Conservation (phyloP, 2,113 vertebrate species). For the Petromus typicus region DNA sequence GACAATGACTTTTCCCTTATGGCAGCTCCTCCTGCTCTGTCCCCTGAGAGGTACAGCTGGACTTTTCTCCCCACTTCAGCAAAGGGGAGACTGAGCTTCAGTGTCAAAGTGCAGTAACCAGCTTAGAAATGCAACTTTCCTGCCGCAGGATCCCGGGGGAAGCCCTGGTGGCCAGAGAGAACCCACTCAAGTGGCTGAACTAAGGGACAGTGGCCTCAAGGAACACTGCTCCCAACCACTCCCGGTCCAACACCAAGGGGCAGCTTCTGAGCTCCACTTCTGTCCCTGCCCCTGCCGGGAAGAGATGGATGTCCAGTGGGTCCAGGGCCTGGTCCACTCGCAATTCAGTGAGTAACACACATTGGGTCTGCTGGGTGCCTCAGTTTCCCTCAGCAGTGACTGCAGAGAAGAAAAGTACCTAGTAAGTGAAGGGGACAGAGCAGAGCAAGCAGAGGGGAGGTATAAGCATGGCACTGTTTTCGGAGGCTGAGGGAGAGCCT, state of each 20-base stretch:
- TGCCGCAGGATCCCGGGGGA: not conserved
- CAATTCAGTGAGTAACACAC: not conserved
- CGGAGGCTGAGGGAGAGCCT: not conserved
- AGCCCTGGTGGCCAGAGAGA: not conserved
- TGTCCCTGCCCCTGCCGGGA: not conserved
- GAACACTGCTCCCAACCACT: not conserved
- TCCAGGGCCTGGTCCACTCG: not conserved
- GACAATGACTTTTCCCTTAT: not conserved
- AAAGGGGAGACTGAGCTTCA: conserved; percentile 30
- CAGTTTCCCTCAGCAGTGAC: conserved; percentile 48
- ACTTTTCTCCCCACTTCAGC: conserved; percentile 18
- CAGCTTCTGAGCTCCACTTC: not conserved
- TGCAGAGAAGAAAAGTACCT: conserved; percentile 12
- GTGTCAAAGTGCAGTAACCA: not conserved
- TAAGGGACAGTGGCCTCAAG: not conserved
- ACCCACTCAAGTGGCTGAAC: not conserved
- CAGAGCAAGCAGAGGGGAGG: not conserved
- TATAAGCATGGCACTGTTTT: not conserved
- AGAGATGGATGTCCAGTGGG: not conserved
- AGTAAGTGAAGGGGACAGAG: not conserved
- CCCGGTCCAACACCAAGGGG: not conserved
- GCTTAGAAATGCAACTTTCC: not conserved
- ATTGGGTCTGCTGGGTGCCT: not conserved
- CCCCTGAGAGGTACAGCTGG: not conserved
- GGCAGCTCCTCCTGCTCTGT: not conserved